A percentile compares a stretch with the other conserved stretches of the same genome.
These are phyloP conservation scores for Zelleria hepariella DNA, from an alignment of 2,888 invertebrate genomes.

Conservation along the genomic window DNA sequence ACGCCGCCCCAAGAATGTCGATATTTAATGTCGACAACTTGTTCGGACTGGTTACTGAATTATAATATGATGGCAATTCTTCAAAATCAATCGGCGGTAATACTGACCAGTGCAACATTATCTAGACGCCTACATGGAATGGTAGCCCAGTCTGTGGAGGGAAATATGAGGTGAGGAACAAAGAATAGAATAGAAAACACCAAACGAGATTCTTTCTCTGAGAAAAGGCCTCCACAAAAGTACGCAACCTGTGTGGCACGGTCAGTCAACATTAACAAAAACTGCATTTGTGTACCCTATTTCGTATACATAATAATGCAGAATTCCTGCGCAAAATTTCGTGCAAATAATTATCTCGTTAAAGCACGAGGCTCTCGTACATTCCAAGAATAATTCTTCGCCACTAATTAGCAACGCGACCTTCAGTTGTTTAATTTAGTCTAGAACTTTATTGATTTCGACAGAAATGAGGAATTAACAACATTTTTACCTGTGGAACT, in stretches of 20 bases:
- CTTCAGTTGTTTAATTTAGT: conserved; percentile 21
- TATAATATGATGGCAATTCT: background rate
- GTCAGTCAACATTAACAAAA: too few relatives aligned
- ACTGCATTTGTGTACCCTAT: background rate
- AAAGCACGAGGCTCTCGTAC: conserved; percentile 34
- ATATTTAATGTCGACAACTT: background rate
- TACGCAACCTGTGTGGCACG: too few relatives aligned
- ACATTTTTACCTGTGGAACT: background rate
- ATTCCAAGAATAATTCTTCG: conserved; percentile 46
- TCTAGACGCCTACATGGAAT: too few relatives aligned
- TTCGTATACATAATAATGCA: background rate
- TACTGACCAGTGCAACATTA: background rate
- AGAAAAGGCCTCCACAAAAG: too few relatives aligned
- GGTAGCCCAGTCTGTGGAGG: too few relatives aligned
- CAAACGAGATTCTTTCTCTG: too few relatives aligned
- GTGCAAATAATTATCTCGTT: conserved; percentile 40
- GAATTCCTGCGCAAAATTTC: conserved; percentile 20
- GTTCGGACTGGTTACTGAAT: background rate
- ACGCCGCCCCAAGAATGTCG: background rate
- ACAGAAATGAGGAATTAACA: background rate
- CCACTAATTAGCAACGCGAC: conserved; percentile 36
- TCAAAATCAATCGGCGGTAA: background rate
- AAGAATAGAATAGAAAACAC: too few relatives aligned
- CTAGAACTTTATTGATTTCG: background rate
- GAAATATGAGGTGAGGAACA: too few relatives aligned